These are phyloP conservation scores for Sciurus carolinensis DNA, from an alignment of 2,797 vertebrate species.

Conservation along the genomic window DNA sequence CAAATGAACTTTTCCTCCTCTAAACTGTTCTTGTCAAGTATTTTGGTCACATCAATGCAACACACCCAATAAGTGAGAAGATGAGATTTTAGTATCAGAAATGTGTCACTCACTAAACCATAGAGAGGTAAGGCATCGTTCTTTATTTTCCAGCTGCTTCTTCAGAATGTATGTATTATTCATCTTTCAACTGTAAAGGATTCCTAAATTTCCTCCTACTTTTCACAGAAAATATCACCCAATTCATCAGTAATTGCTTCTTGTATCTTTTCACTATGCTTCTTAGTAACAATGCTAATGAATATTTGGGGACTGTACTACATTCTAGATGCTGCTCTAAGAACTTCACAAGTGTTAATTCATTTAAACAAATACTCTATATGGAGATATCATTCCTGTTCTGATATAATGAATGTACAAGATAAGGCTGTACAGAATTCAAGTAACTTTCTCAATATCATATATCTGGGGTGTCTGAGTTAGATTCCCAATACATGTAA, in stretches of 20 bases:
- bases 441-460: neutral
- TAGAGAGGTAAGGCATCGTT: neutral
- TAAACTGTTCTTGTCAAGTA: no score
- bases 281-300: neutral
- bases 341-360: neutral
- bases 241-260: neutral
- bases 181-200: neutral
- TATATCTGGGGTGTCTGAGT: neutral
- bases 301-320: neutral
- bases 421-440: neutral
- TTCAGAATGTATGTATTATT: neutral
- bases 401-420: neutral
- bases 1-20: no score
- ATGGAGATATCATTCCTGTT: neutral
- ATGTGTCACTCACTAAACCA: neutral
- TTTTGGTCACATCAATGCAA: no score
- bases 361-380: neutral
- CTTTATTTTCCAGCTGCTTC: neutral
- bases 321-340: neutral
- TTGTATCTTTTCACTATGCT: neutral
- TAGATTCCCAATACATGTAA: neutral
- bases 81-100: neutral
- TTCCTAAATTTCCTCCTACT: neutral
- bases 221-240: neutral
- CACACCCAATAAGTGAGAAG: neutral